Percentiles rank a stretch among this genome's conserved stretches.
These are phyloP conservation scores for Dromococcyx pavoninus DNA, from an alignment of 2,797 vertebrate species.

Conservation along the genomic window DNA sequence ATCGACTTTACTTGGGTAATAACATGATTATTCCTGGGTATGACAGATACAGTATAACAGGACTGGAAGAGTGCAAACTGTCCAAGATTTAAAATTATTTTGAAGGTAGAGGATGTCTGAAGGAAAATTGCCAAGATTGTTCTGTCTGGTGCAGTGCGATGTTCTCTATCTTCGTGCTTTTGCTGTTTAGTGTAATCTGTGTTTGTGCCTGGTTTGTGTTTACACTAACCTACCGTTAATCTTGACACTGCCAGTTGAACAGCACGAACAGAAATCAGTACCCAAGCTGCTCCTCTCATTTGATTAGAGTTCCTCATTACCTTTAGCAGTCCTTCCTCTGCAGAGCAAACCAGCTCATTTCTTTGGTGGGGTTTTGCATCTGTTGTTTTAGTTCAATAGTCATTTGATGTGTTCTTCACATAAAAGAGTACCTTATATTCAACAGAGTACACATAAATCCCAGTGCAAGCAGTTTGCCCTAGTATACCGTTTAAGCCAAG, in stretches of 20 bases:
- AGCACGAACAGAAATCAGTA: accelerated
- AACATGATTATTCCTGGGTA: not conserved
- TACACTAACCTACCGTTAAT: not conserved
- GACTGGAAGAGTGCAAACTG: not conserved
- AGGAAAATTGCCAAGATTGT: not conserved
- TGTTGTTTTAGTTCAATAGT: not conserved
- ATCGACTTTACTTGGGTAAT: not conserved
- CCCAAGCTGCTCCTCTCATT: not conserved
- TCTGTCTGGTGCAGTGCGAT: not conserved
- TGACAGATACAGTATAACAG: not conserved
- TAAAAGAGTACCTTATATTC: not conserved
- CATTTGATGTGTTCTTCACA: not conserved
- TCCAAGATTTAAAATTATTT: not conserved
- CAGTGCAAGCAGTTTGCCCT: not conserved
- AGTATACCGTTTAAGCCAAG: not conserved
- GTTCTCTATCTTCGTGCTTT: not conserved
- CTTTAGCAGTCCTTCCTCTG: not conserved
- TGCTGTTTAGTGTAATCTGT: not conserved
- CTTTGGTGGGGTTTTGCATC: not conserved
- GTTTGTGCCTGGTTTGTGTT: not conserved
- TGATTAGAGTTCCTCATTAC: not conserved
- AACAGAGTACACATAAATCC: not conserved
- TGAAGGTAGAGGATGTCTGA: not conserved
- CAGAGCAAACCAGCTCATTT: not conserved
- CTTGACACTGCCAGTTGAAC: not conserved